Evolutionary conservation across 2,888 invertebrate species (phyloP).

Genomic region (Drosophila villosipedis): DNA sequence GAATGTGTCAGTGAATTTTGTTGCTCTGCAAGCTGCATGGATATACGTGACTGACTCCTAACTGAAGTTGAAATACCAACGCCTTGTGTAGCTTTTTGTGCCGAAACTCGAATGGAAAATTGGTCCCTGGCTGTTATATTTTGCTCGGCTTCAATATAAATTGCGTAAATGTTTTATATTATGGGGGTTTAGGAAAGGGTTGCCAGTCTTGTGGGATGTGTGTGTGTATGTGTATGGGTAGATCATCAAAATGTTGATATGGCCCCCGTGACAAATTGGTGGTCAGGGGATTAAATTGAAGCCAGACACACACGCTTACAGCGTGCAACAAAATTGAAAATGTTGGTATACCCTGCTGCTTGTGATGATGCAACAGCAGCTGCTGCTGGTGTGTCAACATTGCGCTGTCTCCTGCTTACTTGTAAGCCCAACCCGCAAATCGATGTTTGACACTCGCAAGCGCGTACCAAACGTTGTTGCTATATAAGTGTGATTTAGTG

Average conservation of each 20-base stretch:
- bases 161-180: slow-evolving; percentile 50
- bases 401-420: slow-evolving; percentile 5
- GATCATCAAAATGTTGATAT: slow-evolving; percentile 41
- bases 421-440: slow-evolving; percentile 20
- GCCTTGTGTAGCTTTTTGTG: neutral
- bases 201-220: neutral
- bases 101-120: slow-evolving; percentile 41
- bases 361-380: neutral
- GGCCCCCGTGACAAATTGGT: slow-evolving; percentile 33
- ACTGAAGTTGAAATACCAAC: slow-evolving; percentile 12
- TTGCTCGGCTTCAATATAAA: slow-evolving; percentile 26
- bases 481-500: slow-evolving; percentile 6
- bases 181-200: neutral
- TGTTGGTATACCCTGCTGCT: slow-evolving; percentile 1
- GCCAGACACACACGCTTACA: slow-evolving; percentile 32
- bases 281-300: slow-evolving; percentile 63
- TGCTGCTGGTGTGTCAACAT: slow-evolving; percentile 7
- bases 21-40: neutral
- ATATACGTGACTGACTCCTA: slow-evolving; percentile 31
- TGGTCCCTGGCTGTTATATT: slow-evolving; percentile 25
- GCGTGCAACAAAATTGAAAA: slow-evolving; percentile 68
- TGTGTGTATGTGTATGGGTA: neutral
- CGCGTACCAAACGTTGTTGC: neutral
- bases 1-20: neutral
- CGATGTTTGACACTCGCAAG: slow-evolving; percentile 41